Evolutionary conservation across 2,888 invertebrate genomes (phyloP).

Genomic region (Thecocarcelia acutangulata): DNA sequence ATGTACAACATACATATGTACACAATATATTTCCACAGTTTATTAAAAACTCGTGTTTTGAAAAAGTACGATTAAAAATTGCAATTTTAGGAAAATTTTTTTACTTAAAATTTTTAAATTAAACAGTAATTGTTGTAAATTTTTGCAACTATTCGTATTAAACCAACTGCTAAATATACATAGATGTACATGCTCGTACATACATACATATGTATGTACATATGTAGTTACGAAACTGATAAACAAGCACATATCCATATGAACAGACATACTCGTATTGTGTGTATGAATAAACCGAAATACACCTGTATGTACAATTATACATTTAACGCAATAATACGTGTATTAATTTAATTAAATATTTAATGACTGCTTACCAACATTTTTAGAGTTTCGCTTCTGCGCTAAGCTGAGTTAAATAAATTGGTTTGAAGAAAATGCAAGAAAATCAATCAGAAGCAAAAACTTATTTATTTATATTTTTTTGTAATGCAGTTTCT

Average conservation of each 20-base stretch:
- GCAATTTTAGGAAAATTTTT: constrained; percentile 39
- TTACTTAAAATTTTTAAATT: constrained; percentile 28
- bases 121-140: background rate
- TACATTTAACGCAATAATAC: constrained; percentile 18
- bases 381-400: constrained; percentile 21
- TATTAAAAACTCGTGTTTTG: constrained; percentile 6
- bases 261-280: too few relatives aligned
- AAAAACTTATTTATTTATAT: constrained; percentile 8
- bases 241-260: too few relatives aligned
- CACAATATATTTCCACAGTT: background rate
- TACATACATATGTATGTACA: too few relatives aligned
- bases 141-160: background rate
- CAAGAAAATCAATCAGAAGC: constrained; percentile 10
- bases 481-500: background rate
- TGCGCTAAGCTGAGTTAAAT: constrained; percentile 12
- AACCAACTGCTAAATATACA: background rate
- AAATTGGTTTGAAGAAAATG: constrained; percentile 4
- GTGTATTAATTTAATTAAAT: constrained; percentile 50
- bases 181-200: too few relatives aligned
- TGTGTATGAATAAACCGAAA: too few relatives aligned
- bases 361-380: constrained; percentile 29
- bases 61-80: constrained; percentile 16
- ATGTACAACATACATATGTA: background rate
- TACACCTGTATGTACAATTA: constrained; percentile 15
- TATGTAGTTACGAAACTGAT: too few relatives aligned